Percentiles rank a stretch among this genome's conserved stretches.
Conservation (phyloP, 2,113 vertebrate species). For the Chrysemys picta region DNA sequence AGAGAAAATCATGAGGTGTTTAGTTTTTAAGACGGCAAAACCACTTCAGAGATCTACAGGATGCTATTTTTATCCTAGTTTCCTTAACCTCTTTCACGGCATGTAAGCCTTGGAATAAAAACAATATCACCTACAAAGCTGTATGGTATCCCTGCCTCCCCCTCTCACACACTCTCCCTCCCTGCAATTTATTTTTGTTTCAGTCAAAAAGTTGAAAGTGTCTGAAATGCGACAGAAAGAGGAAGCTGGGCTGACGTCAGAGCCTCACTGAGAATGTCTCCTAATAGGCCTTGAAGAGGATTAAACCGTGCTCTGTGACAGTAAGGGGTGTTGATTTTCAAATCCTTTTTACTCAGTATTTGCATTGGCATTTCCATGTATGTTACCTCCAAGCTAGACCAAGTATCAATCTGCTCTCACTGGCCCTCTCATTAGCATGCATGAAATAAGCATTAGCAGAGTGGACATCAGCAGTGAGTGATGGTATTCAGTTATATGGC, state of each 20-base stretch:
- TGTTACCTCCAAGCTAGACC: slow-evolving; percentile 61
- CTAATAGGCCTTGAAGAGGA: slow-evolving; percentile 63
- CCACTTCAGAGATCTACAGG: not conserved
- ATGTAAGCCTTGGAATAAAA: not conserved
- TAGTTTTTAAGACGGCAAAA: not conserved
- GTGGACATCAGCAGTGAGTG: not conserved
- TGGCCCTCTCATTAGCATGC: slow-evolving; percentile 64
- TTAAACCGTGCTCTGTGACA: slow-evolving; percentile 59
- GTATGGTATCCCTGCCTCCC: not conserved
- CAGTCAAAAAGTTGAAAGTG: not conserved
- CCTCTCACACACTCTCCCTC: not conserved
- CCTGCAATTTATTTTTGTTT: slow-evolving; percentile 15
- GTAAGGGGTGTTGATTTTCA: slow-evolving; percentile 68
- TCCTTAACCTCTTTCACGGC: not conserved
- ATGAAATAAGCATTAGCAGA: slow-evolving; percentile 48
- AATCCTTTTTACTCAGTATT: slow-evolving; percentile 71
- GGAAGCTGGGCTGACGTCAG: slow-evolving; percentile 52
- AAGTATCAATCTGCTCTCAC: slow-evolving; percentile 49
- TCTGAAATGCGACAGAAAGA: slow-evolving; percentile 50
- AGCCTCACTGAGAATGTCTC: slow-evolving; percentile 58
- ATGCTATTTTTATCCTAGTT: not conserved
- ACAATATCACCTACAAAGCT: not conserved
- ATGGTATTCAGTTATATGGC: slow-evolving; percentile 10
- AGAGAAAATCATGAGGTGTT: not conserved
- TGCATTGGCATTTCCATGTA: slow-evolving; percentile 72